phyloP scores from a whole-genome alignment of 2,797 vertebrate species.

The Poecilia picta region DNA sequence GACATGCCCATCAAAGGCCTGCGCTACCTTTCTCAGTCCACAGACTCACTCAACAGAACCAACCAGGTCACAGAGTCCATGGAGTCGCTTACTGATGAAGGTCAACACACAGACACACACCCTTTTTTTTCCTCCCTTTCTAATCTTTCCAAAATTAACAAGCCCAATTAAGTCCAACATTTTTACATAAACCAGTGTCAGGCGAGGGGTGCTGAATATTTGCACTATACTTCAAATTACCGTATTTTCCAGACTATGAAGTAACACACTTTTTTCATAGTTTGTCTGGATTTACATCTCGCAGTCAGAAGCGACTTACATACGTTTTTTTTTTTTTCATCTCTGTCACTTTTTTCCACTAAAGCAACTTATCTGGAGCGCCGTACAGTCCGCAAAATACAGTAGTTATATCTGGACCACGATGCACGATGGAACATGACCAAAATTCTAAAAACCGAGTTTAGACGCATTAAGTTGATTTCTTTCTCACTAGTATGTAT shows the following conservation, averaged over 20 bases:
- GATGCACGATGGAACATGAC: neutral
- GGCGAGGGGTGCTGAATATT: neutral
- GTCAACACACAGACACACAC: slow-evolving; percentile 63
- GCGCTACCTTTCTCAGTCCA: slow-evolving; percentile 94
- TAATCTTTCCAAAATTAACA: neutral
- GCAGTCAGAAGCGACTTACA: too few species aligned
- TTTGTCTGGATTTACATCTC: too few species aligned
- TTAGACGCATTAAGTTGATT: neutral
- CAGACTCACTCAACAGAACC: slow-evolving; percentile 95
- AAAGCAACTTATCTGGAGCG: too few species aligned
- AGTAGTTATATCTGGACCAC: too few species aligned
- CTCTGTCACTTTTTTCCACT: too few species aligned
- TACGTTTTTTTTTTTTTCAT: too few species aligned
- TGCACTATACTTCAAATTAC: neutral
- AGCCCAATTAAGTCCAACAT: neutral
- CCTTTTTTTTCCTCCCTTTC: neutral
- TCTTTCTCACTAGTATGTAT: neutral
- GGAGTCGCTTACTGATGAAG: slow-evolving; percentile 95
- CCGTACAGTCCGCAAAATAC: too few species aligned
- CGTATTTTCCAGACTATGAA: neutral
- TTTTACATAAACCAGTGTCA: neutral
- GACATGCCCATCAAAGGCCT: slow-evolving; percentile 89
- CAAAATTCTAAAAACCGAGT: neutral
- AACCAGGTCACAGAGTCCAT: slow-evolving; percentile 93
- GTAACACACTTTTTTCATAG: too few species aligned